A percentile compares a stretch with the other conserved stretches of the same genome.
These are phyloP conservation scores for Caenorhabditis wallacei DNA, from an alignment of 2,888 invertebrate species.

Conservation along the genomic window DNA sequence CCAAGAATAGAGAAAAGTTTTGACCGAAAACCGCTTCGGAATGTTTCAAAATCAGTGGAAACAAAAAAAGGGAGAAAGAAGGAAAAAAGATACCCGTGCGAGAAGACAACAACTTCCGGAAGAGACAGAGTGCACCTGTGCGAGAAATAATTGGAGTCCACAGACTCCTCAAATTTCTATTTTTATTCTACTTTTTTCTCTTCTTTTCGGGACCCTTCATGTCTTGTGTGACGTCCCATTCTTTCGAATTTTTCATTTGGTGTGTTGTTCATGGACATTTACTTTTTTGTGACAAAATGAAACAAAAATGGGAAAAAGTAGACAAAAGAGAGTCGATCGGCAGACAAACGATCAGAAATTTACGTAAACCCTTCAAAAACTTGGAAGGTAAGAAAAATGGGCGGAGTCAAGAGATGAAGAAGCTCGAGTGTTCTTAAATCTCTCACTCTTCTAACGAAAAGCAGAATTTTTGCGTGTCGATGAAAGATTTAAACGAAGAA, in stretches of 20 bases:
- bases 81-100: conserved; percentile 62
- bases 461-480: conserved; percentile 50
- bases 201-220: conserved; percentile 30
- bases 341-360: conserved; percentile 37
- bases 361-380: conserved; percentile 40
- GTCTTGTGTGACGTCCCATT: conserved; percentile 36
- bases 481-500: conserved; percentile 53
- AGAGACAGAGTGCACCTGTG: conserved; percentile 52
- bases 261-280: conserved; percentile 14
- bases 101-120: conserved; percentile 64
- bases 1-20: conserved; percentile 38
- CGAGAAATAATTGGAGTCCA: conserved; percentile 61
- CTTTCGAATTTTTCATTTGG: conserved; percentile 50
- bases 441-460: not conserved
- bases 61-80: conserved; percentile 19
- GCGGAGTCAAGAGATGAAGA: conserved; percentile 32
- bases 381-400: conserved; percentile 41
- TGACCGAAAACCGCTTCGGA: conserved; percentile 45
- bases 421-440: not conserved
- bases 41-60: conserved; percentile 54
- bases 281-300: conserved; percentile 27
- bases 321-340: conserved; percentile 25
- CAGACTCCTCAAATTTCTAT: conserved; percentile 57
- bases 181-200: conserved; percentile 18
- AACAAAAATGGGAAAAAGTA: conserved; percentile 39